Evolutionary conservation across 2,888 invertebrate genomes (phyloP).

Genomic region (Ennomos erosarius): DNA sequence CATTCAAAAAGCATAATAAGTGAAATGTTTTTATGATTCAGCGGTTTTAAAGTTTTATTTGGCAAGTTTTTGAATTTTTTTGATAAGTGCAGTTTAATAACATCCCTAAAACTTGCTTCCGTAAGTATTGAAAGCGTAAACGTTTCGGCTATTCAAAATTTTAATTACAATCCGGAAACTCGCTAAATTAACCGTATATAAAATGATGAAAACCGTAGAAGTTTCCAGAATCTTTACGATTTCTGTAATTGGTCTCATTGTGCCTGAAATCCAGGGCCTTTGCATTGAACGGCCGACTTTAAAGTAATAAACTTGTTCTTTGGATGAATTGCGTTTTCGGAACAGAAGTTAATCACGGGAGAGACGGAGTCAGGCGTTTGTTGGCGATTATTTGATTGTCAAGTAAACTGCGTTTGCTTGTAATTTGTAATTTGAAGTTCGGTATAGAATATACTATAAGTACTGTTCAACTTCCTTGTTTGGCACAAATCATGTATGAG

Average conservation of each 20-base stretch:
- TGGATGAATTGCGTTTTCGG: slow-evolving; percentile 70
- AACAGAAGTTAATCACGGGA: slow-evolving; percentile 67
- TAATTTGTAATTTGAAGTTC: no score
- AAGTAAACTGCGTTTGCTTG: neutral
- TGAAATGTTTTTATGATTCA: no score
- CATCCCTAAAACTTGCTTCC: neutral
- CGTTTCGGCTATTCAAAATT: slow-evolving; percentile 18
- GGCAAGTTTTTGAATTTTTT: no score
- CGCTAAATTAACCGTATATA: slow-evolving; percentile 48
- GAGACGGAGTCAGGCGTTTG: slow-evolving; percentile 38
- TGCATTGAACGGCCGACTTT: slow-evolving; percentile 63
- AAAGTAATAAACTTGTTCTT: slow-evolving; percentile 77
- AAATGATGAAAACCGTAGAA: slow-evolving; percentile 57
- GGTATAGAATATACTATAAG: no score
- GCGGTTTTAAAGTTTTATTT: no score
- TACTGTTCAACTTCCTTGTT: no score
- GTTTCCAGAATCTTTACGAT: slow-evolving; percentile 60
- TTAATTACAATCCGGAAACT: slow-evolving; percentile 34
- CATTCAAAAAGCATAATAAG: no score
- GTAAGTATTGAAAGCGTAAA: slow-evolving; percentile 8
- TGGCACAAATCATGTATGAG: no score
- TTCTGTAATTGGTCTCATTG: slow-evolving; percentile 73
- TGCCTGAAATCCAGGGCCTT: slow-evolving; percentile 56
- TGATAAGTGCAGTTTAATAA: neutral
- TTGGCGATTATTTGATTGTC: slow-evolving; percentile 22